Base-by-base conservation (phyloP, 1,140 invertebrate species). In the Conus betulinus region DNA sequence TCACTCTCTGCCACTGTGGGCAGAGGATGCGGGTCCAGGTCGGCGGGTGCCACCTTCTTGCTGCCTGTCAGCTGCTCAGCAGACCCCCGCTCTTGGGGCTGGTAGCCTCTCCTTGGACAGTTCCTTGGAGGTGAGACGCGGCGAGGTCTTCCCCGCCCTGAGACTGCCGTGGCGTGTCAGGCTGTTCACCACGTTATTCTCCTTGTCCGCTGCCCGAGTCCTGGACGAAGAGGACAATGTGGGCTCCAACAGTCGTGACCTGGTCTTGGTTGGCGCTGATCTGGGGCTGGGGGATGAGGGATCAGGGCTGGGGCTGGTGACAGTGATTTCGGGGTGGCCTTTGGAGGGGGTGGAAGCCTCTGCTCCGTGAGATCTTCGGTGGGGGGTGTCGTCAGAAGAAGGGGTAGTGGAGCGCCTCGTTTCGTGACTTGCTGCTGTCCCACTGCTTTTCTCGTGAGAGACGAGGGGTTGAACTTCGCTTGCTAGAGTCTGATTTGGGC, bases 321-420 rank as follows among this genome's bases (percentile, higher is more conserved):
- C 11, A 8, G 83, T 0, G 71, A 20, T 23, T 51, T 81, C 79
- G 0, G 25, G 79, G 15, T 81, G 79, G 51, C 10, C 79, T 20
- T 53, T 81, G 79, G 39, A 81, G 79, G 79, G 8, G 39, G 93
- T 92, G 52, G 93, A 93, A 15, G 93, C 91, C 53, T 91, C 91
- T 92, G 93, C 91, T 57, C 93, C 93, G 10, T 89, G 86, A 39
- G 91, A 91, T 76, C 90, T 53, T 57, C 91, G 79, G 53, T 87
- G 71, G 10, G 91, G 85, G 51, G 88, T 76, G 27, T 15, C 55
- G 27, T 89, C 84, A 76, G 87, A 84, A 6, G 84, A 85, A 23
- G 84, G 84, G 8, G 84, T 85, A 10, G n/a, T 20, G 13, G 84
- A 67, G 39, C 39, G 39, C 39, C 39, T 39, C 39, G 39, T 39